phyloP scores from a whole-genome alignment of 2,113 vertebrate genomes.

The Butorides virescens region DNA sequence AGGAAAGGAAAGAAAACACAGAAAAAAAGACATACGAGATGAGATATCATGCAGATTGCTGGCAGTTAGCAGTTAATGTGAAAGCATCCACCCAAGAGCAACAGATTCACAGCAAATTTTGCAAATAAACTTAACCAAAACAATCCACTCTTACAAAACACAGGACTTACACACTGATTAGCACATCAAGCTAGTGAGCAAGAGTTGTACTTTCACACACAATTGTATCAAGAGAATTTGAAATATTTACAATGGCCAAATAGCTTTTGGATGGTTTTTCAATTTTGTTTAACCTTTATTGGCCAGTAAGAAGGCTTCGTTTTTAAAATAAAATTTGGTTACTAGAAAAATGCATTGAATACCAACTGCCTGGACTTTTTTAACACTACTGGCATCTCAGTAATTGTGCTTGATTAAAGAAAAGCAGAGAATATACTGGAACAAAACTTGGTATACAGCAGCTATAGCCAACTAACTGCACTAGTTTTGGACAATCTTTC shows the following conservation, averaged over 20 bases:
- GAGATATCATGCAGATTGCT: slow-evolving; percentile 80
- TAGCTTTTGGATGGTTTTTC: neutral
- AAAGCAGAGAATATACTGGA: neutral
- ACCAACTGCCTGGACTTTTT: neutral
- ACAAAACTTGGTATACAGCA: neutral
- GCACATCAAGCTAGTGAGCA: slow-evolving; percentile 71
- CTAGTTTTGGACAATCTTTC: neutral
- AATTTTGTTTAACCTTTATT: neutral
- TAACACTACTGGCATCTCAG: neutral
- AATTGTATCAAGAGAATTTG: neutral
- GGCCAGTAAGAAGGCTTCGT: neutral
- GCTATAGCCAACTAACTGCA: neutral
- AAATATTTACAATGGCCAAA: neutral
- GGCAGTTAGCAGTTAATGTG: slow-evolving; percentile 76
- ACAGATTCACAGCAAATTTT: slow-evolving; percentile 69
- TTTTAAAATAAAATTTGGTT: neutral
- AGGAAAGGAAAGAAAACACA: slow-evolving; percentile 80
- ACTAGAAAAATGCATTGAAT: neutral
- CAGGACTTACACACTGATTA: slow-evolving; percentile 61
- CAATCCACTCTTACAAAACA: slow-evolving; percentile 56
- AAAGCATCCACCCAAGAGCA: slow-evolving; percentile 73
- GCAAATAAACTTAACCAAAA: slow-evolving; percentile 70
- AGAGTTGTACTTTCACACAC: slow-evolving; percentile 76
- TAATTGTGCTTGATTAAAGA: neutral
- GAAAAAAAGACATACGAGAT: slow-evolving; percentile 81